These are phyloP conservation scores for Colinus virginianus DNA, from an alignment of 2,113 vertebrate genomes.

Conservation along the genomic window DNA sequence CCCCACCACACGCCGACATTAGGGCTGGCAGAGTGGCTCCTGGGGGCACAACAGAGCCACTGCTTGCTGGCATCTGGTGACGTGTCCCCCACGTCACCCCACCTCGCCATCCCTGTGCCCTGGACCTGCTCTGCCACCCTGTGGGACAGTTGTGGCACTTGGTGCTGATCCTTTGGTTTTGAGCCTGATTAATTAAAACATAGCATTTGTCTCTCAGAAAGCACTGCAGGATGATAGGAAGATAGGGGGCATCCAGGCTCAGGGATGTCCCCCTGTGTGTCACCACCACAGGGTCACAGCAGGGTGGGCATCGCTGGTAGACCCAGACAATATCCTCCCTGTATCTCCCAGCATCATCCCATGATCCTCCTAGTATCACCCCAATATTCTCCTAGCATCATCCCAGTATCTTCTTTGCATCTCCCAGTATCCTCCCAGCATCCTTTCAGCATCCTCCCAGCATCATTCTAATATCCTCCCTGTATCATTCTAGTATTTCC, in stretches of 20 bases:
- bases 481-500: not conserved
- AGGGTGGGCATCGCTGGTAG: fast-evolving
- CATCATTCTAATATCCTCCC: not conserved
- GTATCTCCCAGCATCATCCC: not conserved
- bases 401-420: not conserved
- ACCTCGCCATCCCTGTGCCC: fast-evolving
- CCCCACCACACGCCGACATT: not conserved
- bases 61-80: not conserved
- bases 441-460: not conserved
- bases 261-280: not conserved
- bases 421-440: not conserved
- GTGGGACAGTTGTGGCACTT: not conserved
- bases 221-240: not conserved
- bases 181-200: constrained; percentile 48
- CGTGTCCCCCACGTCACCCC: not conserved
- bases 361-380: not conserved
- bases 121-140: not conserved
- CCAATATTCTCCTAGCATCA: not conserved
- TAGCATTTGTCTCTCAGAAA: not conserved
- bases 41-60: not conserved
- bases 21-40: not conserved
- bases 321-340: not conserved
- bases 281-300: fast-evolving
- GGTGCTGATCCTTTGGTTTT: not conserved
- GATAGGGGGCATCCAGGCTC: not conserved